phyloP scores from a whole-genome alignment of 1,140 invertebrate species.

The Drosophila quadrilineata region DNA sequence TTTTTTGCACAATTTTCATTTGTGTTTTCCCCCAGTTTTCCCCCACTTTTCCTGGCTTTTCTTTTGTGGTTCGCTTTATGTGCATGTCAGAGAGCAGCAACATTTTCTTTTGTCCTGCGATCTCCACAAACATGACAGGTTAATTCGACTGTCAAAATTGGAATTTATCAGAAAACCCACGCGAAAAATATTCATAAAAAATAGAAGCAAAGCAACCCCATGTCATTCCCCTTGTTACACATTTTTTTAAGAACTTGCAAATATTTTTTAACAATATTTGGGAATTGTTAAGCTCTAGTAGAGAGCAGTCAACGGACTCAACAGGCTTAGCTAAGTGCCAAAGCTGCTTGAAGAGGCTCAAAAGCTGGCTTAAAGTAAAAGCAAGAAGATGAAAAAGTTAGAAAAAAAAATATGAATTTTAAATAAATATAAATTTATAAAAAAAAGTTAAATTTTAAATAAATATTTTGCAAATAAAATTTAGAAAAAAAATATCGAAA shows the following conservation, averaged over 20 bases:
- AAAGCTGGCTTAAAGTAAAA: conserved; percentile 4
- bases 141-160: conserved; percentile 60
- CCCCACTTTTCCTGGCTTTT: background rate
- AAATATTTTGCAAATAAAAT: too few species aligned
- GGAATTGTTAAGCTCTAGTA: conserved; percentile 14
- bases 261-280: too few species aligned
- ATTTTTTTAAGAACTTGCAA: too few species aligned
- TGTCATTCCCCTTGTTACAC: too few species aligned
- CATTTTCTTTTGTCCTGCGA: conserved; percentile 33
- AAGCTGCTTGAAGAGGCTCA: too few species aligned
- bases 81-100: conserved; percentile 35
- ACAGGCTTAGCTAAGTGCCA: conserved; percentile 16
- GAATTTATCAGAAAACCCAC: conserved; percentile 50
- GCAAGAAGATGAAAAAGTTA: background rate
- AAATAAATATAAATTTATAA: too few species aligned
- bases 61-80: conserved; percentile 7
- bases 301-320: too few species aligned
- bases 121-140: conserved; percentile 51
- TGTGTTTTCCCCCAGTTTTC: background rate
- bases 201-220: background rate
- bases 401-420: background rate
- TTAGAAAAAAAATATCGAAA: too few species aligned
- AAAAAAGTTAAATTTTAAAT: too few species aligned
- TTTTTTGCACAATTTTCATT: conserved; percentile 16
- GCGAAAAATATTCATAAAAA: background rate